Conservation (phyloP, 2,797 vertebrate species). For the Odontamblyopus rebecca region DNA sequence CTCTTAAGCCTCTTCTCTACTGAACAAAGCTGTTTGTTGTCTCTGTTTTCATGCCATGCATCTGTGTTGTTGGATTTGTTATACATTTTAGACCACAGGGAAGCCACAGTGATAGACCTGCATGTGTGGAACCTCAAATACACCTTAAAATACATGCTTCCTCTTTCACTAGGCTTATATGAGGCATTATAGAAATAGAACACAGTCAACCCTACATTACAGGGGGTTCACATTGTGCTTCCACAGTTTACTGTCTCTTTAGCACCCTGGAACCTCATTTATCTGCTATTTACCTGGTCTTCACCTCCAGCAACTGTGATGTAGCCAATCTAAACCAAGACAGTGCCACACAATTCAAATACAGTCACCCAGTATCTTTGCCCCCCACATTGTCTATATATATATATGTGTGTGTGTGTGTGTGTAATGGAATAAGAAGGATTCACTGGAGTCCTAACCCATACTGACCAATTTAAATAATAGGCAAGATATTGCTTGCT, state of each 20-base stretch:
- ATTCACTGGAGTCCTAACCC: too few species aligned
- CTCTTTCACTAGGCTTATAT: neutral
- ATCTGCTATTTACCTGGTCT: constrained; percentile 46
- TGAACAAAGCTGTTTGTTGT: constrained; percentile 63
- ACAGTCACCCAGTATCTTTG: neutral
- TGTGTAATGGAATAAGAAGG: too few species aligned
- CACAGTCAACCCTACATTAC: neutral
- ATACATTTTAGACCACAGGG: neutral
- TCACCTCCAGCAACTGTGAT: constrained; percentile 35
- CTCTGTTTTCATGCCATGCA: constrained; percentile 44
- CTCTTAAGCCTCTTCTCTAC: constrained; percentile 59
- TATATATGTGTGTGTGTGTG: too few species aligned
- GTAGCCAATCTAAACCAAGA: constrained; percentile 21
- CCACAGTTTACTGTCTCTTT: neutral
- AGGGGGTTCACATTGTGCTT: neutral
- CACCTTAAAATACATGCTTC: neutral
- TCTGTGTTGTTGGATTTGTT: constrained; percentile 12
- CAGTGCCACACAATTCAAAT: constrained; percentile 1
- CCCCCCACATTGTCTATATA: too few species aligned
- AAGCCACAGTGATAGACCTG: neutral
- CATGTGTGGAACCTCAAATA: neutral
- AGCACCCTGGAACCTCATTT: constrained; percentile 30
- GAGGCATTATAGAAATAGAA: too few species aligned
- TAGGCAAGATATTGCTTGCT: too few species aligned
- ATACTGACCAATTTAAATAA: too few species aligned